Conservation (phyloP, 2,113 vertebrate species). For the Prunella himalayana region DNA sequence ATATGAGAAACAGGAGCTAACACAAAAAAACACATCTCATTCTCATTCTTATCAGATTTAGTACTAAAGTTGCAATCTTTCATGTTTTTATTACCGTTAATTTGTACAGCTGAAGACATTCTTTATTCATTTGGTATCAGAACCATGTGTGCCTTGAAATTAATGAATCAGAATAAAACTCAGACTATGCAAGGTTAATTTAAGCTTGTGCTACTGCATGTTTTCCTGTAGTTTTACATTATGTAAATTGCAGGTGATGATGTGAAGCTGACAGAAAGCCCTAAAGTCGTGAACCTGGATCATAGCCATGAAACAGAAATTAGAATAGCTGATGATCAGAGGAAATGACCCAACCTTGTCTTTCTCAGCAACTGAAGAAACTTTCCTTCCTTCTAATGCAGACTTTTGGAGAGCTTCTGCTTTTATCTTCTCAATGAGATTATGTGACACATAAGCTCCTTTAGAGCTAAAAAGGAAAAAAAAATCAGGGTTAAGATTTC, state of each 20-base stretch:
- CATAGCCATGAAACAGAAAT: neutral
- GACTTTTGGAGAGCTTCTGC: neutral
- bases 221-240: conserved; percentile 41
- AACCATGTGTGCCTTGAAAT: neutral
- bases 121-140: neutral
- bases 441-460: neutral
- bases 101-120: neutral
- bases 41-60: neutral
- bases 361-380: neutral
- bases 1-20: neutral
- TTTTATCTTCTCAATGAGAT: neutral
- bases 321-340: conserved; percentile 16
- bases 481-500: neutral
- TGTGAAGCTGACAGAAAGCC: conserved; percentile 5
- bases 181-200: neutral
- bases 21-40: neutral
- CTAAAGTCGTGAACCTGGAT: neutral
- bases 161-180: conserved; percentile 7
- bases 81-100: neutral
- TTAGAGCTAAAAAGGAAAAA: neutral
- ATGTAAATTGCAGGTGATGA: conserved; percentile 10
- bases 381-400: neutral
- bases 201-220: neutral
- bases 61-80: neutral
- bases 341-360: neutral